phyloP scores from a whole-genome alignment of 2,888 invertebrate genomes.

The Cosmorhoe ocellata region DNA sequence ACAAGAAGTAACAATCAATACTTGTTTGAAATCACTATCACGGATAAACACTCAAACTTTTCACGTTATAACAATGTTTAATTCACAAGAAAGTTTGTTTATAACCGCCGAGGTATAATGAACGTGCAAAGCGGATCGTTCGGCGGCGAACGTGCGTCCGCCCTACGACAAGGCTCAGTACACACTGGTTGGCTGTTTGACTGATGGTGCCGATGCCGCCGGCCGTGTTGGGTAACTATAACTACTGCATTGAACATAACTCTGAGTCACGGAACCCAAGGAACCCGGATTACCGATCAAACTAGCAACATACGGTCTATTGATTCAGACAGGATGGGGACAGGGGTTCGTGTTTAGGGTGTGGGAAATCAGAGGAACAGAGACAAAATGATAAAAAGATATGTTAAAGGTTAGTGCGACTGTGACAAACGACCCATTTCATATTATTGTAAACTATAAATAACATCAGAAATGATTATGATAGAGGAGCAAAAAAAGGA shows the following conservation, averaged over 20 bases:
- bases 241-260: slow-evolving; percentile 59
- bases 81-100: slow-evolving; percentile 63
- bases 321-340: slow-evolving; percentile 58
- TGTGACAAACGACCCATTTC: slow-evolving; percentile 7
- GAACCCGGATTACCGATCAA: slow-evolving; percentile 68
- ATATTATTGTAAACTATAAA: slow-evolving; percentile 6
- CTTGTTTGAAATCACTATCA: slow-evolving; percentile 53
- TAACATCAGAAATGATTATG: slow-evolving; percentile 5
- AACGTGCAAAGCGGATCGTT: slow-evolving; percentile 47
- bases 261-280: slow-evolving; percentile 67
- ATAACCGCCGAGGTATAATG: slow-evolving; percentile 47
- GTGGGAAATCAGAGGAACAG: slow-evolving; percentile 33
- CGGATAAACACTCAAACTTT: slow-evolving; percentile 45
- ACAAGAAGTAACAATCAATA: slow-evolving; percentile 54
- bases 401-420: slow-evolving; percentile 15
- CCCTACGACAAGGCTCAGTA: slow-evolving; percentile 53
- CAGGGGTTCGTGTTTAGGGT: slow-evolving; percentile 47
- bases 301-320: slow-evolving; percentile 62
- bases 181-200: slow-evolving; percentile 55
- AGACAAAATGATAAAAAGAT: slow-evolving; percentile 19
- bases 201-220: slow-evolving; percentile 40
- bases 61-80: slow-evolving; percentile 58
- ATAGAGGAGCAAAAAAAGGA: slow-evolving; percentile 36
- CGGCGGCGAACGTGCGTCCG: slow-evolving; percentile 57
- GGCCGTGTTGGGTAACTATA: slow-evolving; percentile 49